Evolutionary conservation across 2,888 invertebrate genomes (phyloP).

Genomic region (Drosophila paramelanica): DNA sequence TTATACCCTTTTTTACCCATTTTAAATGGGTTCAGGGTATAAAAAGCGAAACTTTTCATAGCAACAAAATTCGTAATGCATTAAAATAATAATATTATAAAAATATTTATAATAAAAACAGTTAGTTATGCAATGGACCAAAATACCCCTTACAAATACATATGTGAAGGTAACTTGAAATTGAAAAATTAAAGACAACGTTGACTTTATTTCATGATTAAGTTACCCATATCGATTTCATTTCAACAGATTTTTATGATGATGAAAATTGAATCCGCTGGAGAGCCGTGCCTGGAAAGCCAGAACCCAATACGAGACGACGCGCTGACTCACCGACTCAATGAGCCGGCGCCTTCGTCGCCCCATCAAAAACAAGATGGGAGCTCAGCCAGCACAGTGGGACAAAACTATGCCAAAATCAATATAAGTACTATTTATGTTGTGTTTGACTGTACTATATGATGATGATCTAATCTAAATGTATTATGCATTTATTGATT

Average conservation of each 20-base stretch:
- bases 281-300: slow-evolving; percentile 51
- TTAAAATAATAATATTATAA: too few relatives aligned
- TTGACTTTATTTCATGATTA: slow-evolving; percentile 75
- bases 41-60: not conserved
- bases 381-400: slow-evolving; percentile 28
- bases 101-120: too few relatives aligned
- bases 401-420: slow-evolving; percentile 2
- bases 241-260: slow-evolving; percentile 74
- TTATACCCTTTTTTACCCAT: too few relatives aligned
- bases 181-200: slow-evolving; percentile 61
- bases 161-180: slow-evolving; percentile 5
- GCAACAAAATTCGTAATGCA: not conserved
- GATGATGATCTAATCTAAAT: not conserved
- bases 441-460: too few relatives aligned
- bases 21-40: too few relatives aligned
- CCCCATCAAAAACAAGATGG: slow-evolving; percentile 56
- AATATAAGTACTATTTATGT: too few relatives aligned
- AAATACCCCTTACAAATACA: not conserved
- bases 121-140: too few relatives aligned
- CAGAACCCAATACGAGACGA: slow-evolving; percentile 7
- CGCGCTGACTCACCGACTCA: slow-evolving; percentile 35
- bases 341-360: slow-evolving; percentile 38
- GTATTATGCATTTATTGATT: not conserved
- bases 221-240: slow-evolving; percentile 77
- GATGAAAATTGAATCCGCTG: slow-evolving; percentile 72